A percentile compares a stretch with the other conserved stretches of the same genome.
phyloP scores from a whole-genome alignment of 2,888 invertebrate genomes.

The Himalopsyche anomala region DNA sequence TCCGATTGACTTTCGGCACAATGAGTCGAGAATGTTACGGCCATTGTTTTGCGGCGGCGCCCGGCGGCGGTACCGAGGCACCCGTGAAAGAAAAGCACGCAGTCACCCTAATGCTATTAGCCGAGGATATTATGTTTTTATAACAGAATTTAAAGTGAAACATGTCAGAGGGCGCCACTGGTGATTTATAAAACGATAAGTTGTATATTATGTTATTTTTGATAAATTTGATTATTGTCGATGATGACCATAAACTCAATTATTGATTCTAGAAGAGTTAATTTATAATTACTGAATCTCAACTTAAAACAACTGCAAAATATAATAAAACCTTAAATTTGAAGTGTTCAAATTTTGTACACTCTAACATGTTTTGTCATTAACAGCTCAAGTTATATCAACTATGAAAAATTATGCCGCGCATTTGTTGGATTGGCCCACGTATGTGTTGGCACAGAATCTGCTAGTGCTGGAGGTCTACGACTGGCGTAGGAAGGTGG shows the following conservation, averaged over 20 bases:
- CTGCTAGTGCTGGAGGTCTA: too few species aligned
- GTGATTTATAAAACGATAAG: constrained; percentile 13
- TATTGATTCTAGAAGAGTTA: not conserved
- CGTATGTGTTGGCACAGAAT: too few species aligned
- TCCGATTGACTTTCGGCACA: constrained; percentile 17
- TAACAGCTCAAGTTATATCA: too few species aligned
- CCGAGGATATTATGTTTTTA: constrained; percentile 51
- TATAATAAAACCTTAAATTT: too few species aligned
- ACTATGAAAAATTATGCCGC: not conserved
- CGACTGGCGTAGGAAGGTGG: too few species aligned
- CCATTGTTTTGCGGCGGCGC: constrained; percentile 51
- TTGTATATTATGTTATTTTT: not conserved
- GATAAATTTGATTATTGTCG: constrained; percentile 27
- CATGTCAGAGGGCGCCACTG: constrained; percentile 22
- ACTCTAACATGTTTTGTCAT: too few species aligned
- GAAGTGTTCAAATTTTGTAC: too few species aligned
- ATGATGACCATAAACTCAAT: not conserved
- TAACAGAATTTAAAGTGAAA: constrained; percentile 42
- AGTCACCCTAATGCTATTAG: constrained; percentile 55
- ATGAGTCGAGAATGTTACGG: constrained; percentile 41
- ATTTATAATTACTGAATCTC: too few species aligned
- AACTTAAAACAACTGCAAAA: too few species aligned
- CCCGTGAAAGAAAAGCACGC: constrained; percentile 47
- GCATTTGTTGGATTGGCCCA: not conserved
- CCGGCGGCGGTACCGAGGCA: constrained; percentile 49